Evolutionary conservation across 2,888 invertebrate genomes (phyloP).

Genomic region (Graphium colonna): DNA sequence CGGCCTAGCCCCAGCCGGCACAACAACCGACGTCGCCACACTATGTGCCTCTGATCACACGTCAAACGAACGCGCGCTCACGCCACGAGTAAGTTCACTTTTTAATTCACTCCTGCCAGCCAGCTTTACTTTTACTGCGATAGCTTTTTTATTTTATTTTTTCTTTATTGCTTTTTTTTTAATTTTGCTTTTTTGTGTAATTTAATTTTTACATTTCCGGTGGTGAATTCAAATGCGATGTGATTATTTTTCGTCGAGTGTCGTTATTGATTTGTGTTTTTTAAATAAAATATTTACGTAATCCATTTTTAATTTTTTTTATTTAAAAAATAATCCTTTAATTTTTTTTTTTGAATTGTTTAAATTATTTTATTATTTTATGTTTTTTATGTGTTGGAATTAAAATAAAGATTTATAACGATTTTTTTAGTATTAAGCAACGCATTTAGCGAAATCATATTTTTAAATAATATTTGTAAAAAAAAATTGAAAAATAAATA

Average conservation of each 20-base stretch:
- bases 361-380: not conserved
- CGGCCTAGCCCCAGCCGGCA: constrained; percentile 43
- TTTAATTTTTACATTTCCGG: not conserved
- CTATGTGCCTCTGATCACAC: constrained; percentile 48
- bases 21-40: constrained; percentile 53
- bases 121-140: constrained; percentile 19
- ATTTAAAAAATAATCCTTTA: constrained; percentile 3
- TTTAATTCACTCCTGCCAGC: constrained; percentile 26
- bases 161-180: constrained; percentile 24
- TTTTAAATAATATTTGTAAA: too few species aligned
- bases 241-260: not conserved
- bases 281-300: not conserved
- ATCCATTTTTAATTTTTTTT: constrained; percentile 5
- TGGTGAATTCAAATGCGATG: not conserved
- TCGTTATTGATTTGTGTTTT: constrained; percentile 1
- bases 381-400: too few species aligned
- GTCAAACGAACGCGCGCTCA: constrained; percentile 30
- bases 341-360: not conserved
- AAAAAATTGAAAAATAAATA: too few species aligned
- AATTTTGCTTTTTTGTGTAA: constrained; percentile 18
- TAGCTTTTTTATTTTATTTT: constrained; percentile 25
- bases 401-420: too few species aligned
- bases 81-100: constrained; percentile 48
- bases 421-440: too few species aligned
- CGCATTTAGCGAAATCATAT: too few species aligned